A percentile compares a stretch with the other conserved stretches of the same genome.
Evolutionary conservation across 2,797 vertebrate genomes (phyloP).

Genomic region (Amniataba percoides): DNA sequence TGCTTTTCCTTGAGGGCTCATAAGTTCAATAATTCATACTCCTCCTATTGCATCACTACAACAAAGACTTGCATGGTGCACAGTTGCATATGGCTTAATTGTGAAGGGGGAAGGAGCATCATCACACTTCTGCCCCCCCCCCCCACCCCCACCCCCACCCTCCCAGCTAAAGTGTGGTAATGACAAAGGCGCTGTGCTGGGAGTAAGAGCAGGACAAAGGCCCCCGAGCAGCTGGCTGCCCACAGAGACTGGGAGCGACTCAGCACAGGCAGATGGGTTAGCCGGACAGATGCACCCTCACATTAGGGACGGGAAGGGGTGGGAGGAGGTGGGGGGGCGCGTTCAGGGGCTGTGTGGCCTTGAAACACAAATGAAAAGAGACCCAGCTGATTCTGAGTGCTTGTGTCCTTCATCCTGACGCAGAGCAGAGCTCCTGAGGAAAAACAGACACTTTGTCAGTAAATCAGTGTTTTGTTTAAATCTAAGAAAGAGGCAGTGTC

Average conservation of each 20-base stretch:
- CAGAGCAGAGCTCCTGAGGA: slow-evolving; percentile 1
- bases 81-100: slow-evolving; percentile 55
- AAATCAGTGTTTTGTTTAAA: not conserved
- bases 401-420: slow-evolving; percentile 17
- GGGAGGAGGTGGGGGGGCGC: slow-evolving; percentile 17
- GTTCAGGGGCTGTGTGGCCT: slow-evolving; percentile 10
- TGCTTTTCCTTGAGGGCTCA: not conserved
- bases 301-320: slow-evolving; percentile 24
- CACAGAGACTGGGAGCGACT: slow-evolving; percentile 66
- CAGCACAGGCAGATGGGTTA: slow-evolving; percentile 76
- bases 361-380: slow-evolving; percentile 46
- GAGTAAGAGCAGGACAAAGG: slow-evolving; percentile 79
- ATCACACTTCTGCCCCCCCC: slow-evolving; percentile 48
- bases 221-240: slow-evolving; percentile 80
- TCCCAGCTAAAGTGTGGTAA: slow-evolving; percentile 53
- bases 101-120: slow-evolving; percentile 51
- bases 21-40: slow-evolving; percentile 12
- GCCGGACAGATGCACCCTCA: slow-evolving; percentile 74
- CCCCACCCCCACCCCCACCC: slow-evolving; percentile 9
- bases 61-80: slow-evolving; percentile 48
- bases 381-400: slow-evolving; percentile 27
- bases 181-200: slow-evolving; percentile 74
- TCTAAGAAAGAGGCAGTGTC: slow-evolving; percentile 5
- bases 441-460: not conserved
- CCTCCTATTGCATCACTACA: slow-evolving; percentile 1